Percentiles rank a stretch among this genome's conserved stretches.
phyloP scores from a whole-genome alignment of 1,140 invertebrate genomes.

The Neodiprion fabricii region DNA sequence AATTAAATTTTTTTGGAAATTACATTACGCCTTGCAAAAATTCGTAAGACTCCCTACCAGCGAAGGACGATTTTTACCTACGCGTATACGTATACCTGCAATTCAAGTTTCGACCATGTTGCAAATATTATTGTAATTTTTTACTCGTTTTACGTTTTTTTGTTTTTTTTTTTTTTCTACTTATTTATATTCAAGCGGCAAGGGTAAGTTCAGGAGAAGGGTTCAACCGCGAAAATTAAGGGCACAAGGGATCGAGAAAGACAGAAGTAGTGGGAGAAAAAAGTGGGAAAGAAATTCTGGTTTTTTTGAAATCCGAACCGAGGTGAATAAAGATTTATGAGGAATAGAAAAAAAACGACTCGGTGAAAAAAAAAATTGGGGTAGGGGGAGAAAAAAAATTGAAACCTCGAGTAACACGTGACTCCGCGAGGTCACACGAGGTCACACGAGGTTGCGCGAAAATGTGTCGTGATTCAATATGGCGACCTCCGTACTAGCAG shows the following conservation, averaged over 20 bases:
- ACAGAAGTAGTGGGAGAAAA: not conserved
- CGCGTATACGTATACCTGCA: too few species aligned
- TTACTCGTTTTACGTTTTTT: not conserved
- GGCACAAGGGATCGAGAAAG: constrained; percentile 22
- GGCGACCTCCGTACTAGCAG: constrained; percentile 27
- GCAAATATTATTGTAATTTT: too few species aligned
- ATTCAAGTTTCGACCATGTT: too few species aligned
- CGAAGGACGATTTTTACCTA: too few species aligned
- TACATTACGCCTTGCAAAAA: too few species aligned
- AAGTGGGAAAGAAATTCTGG: not conserved
- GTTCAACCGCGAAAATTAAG: constrained; percentile 14
- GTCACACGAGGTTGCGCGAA: constrained; percentile 29
- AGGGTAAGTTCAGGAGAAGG: constrained; percentile 10
- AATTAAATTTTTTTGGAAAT: too few species aligned
- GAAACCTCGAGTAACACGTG: constrained; percentile 15
- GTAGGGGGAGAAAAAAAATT: not conserved
- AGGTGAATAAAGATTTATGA: not conserved
- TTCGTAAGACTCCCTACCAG: too few species aligned
- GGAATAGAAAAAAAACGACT: not conserved
- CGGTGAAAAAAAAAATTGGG: too few species aligned
- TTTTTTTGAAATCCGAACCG: too few species aligned
- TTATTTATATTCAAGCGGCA: not conserved
- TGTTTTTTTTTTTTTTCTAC: not conserved
- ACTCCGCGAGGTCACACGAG: constrained; percentile 13
- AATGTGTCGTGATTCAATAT: constrained; percentile 33